phyloP scores from a whole-genome alignment of 1,140 invertebrate genomes.

The Schlechtendalia chinensis region DNA sequence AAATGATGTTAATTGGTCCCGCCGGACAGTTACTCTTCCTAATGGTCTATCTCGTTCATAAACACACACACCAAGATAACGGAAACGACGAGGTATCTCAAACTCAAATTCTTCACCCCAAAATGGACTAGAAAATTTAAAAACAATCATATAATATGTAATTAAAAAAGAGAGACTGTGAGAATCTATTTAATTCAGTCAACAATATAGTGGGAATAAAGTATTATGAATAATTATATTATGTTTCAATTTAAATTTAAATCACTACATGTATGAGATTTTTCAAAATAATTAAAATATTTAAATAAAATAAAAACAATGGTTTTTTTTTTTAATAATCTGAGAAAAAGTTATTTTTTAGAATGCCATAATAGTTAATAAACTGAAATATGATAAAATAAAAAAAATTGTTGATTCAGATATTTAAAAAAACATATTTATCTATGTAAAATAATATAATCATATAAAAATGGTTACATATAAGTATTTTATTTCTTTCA shows the following conservation, averaged over 20 bases:
- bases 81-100: conserved; percentile 83
- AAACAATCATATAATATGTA: neutral
- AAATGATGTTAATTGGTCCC: conserved; percentile 80
- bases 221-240: neutral
- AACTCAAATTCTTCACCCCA: conserved; percentile 92
- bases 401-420: no score
- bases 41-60: conserved; percentile 77
- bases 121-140: conserved; percentile 69
- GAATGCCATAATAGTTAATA: no score
- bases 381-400: neutral
- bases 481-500: no score
- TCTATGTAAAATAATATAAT: no score
- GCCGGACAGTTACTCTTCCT: conserved; percentile 84
- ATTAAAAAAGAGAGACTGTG: neutral
- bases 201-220: conserved; percentile 1
- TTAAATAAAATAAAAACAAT: neutral
- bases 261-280: neutral
- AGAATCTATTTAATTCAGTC: neutral
- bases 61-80: conserved; percentile 82
- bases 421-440: no score
- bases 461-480: no score
- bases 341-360: neutral
- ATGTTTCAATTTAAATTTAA: neutral
- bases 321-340: neutral
- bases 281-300: neutral